Base-by-base conservation (phyloP, 1,140 invertebrate genomes). In the Ylistrum balloti region DNA sequence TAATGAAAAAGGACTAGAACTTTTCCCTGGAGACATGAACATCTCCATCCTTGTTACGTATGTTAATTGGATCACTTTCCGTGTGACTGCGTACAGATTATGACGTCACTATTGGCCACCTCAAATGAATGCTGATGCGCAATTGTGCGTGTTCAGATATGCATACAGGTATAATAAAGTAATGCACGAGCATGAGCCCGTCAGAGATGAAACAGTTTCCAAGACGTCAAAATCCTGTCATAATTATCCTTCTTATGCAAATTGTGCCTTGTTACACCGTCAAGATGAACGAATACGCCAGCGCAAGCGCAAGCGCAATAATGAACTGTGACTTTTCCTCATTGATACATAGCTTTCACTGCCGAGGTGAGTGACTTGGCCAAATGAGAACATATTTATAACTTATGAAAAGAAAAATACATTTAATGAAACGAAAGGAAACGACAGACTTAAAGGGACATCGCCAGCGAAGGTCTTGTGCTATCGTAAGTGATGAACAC, bases 51-150 rank as follows among this genome's bases (percentile, higher is more conserved):
- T 86, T 89, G 86, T 89, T 89, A 89, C 85, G 86, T 89, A 89
- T 89, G 88, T 85, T 86, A 89, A 89, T 89, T 32, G 41, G 56
- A 89, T 89, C 85, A 89, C 86, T 89, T 89, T 89, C 85, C 88
- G 88, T 34, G 15, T 86, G 88, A 86, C 34, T 89, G 88, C 85
- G 34, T 89, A 41, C 86, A 86, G 85, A 89, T 89, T 85, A 32
- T 89, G 88, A 89, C 86, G 88, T 89, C 85, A 89, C 86, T 41
- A 89, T 41, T 86, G 85, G 86, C 85, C 33, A 41, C 85, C 33
- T 33, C 33, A 89, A 86, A 86, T 86, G 74, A 85, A 85, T 88
- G 88, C 56, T 85, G 86, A 89, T 86, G 88, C 35, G 45, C 86
- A 33, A 85, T 86, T n/a, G 74, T 85, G 35, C 86, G 88, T 20